Evolutionary conservation across 1,140 invertebrate genomes (phyloP).

Genomic region (Cotesia glomerata): DNA sequence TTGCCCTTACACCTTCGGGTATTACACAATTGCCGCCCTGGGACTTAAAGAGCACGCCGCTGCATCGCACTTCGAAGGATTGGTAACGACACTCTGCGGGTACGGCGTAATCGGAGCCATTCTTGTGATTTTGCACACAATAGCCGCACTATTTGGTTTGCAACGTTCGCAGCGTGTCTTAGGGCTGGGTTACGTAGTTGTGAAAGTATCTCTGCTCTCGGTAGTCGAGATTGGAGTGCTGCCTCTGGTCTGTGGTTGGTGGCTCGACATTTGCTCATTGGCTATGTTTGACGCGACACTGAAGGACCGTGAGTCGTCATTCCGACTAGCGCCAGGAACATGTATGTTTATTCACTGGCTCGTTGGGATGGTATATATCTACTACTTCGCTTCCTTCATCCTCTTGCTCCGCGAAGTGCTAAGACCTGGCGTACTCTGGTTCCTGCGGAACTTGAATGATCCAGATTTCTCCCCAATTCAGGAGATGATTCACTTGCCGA

Average conservation of each 20-base stretch:
- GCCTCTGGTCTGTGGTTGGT: constrained; percentile 97
- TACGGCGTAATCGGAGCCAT: constrained; percentile 90
- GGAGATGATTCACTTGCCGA: constrained; percentile 98
- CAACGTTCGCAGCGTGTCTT: constrained; percentile 83
- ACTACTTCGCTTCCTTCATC: constrained; percentile 99
- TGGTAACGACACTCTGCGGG: constrained; percentile 90
- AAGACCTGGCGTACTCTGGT: constrained; percentile 95
- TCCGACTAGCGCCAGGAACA: constrained; percentile 88
- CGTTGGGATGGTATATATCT: constrained; percentile 99
- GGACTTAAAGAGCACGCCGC: constrained; percentile 78
- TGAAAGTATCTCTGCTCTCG: constrained; percentile 92
- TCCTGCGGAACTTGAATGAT: constrained; percentile 96
- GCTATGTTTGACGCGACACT: constrained; percentile 93
- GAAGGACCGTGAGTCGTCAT: constrained; percentile 85
- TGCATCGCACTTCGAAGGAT: constrained; percentile 88
- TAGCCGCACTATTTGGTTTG: constrained; percentile 77
- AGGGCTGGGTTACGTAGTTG: constrained; percentile 95
- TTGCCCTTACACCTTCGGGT: constrained; percentile 94
- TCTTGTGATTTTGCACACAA: constrained; percentile 82
- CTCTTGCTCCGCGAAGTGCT: constrained; percentile 91
- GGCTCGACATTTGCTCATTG: constrained; percentile 97
- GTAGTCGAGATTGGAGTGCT: constrained; percentile 96
- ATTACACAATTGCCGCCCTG: constrained; percentile 78
- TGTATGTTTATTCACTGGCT: constrained; percentile 99
- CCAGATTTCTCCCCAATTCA: constrained; percentile 99